Evolutionary conservation across 30 jellyfish, hydroid and myxozoan species (phyloP).

Genomic region (Turritopsis rubra): DNA sequence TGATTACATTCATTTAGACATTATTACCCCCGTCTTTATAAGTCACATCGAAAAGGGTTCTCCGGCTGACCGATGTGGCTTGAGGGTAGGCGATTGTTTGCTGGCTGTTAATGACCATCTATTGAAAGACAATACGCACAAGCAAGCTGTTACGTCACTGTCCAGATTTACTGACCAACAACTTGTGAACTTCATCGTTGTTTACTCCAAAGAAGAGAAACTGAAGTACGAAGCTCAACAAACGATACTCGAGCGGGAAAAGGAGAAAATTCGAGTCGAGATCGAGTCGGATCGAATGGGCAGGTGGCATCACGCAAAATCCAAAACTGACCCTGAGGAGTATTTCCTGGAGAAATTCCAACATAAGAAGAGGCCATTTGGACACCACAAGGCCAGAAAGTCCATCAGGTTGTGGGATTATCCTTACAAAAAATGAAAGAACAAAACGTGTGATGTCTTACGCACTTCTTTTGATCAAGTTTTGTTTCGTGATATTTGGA

Average conservation of each 20-base stretch:
- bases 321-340: constrained; percentile 32
- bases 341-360: constrained; percentile 17
- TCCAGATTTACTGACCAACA: neutral
- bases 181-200: constrained; percentile 4
- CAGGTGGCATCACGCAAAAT: constrained; percentile 31
- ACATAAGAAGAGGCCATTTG: constrained; percentile 16
- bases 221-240: constrained; percentile 18
- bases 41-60: constrained; percentile 13
- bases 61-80: constrained; percentile 29
- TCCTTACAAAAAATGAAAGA: neutral
- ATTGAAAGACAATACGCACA: constrained; percentile 14
- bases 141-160: constrained; percentile 15
- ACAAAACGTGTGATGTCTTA: no score
- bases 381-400: constrained; percentile 6
- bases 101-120: constrained; percentile 31
- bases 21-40: constrained; percentile 29
- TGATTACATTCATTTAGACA: constrained; percentile 19
- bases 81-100: constrained; percentile 23
- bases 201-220: neutral
- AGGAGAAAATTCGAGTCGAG: constrained; percentile 28
- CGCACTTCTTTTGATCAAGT: no score
- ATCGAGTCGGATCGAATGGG: constrained; percentile 22
- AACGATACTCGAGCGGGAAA: constrained; percentile 11
- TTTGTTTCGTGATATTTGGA: no score
- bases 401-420: constrained; percentile 31